A percentile compares a stretch with the other conserved stretches of the same genome.
Conservation (phyloP, 2,888 invertebrate species). For the Pollenia angustigena region DNA sequence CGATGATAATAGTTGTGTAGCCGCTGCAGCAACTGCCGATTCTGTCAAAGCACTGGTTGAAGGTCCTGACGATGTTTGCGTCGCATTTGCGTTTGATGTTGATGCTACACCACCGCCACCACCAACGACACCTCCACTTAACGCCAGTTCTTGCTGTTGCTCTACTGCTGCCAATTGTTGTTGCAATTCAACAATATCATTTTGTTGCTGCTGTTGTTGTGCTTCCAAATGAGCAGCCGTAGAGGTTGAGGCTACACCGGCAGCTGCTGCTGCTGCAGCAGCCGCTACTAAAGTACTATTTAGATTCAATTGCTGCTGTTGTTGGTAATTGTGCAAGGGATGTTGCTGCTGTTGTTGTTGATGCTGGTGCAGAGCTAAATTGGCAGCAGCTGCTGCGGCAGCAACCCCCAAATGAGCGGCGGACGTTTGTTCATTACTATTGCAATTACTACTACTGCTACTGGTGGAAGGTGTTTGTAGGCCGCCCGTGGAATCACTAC, state of each 20-base stretch:
- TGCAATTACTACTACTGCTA: constrained; percentile 75
- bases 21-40: constrained; percentile 80
- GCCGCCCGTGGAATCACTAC: constrained; percentile 77
- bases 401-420: constrained; percentile 79
- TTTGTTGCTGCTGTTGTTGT: constrained; percentile 77
- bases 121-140: constrained; percentile 76
- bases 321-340: constrained; percentile 81
- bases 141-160: constrained; percentile 80
- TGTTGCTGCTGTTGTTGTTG: constrained; percentile 79
- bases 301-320: constrained; percentile 82
- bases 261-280: constrained; percentile 78
- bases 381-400: constrained; percentile 80
- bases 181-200: constrained; percentile 79
- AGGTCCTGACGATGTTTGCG: constrained; percentile 75
- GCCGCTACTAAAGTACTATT: constrained; percentile 79
- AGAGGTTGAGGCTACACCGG: constrained; percentile 79
- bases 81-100: constrained; percentile 76
- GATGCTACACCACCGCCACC: constrained; percentile 75
- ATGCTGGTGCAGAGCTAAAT: constrained; percentile 83
- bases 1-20: constrained; percentile 82
- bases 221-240: constrained; percentile 78
- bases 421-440: constrained; percentile 79
- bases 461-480: constrained; percentile 73
- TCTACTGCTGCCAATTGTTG: constrained; percentile 79
- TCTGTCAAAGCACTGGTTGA: constrained; percentile 76